Conservation (phyloP, 2,797 vertebrate genomes). For the Manis pentadactyla region DNA sequence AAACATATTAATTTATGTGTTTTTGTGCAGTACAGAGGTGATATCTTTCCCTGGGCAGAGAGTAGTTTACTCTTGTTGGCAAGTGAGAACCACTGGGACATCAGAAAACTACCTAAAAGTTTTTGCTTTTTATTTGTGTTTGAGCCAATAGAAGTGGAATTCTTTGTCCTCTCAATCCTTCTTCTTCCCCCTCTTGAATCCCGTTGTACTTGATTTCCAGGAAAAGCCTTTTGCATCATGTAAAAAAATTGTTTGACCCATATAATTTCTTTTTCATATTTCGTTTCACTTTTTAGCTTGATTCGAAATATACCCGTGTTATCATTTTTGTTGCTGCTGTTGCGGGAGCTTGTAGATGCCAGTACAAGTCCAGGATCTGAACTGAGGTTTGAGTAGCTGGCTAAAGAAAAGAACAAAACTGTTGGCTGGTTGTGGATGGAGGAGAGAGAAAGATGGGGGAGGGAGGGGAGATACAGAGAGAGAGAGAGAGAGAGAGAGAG, state of each 20-base stretch:
- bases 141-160: neutral
- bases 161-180: neutral
- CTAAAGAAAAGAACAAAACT: neutral
- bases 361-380: neutral
- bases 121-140: neutral
- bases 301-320: neutral
- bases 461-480: no score
- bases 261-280: neutral
- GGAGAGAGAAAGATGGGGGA: neutral
- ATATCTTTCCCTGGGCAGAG: neutral
- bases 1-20: neutral
- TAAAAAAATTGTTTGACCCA: neutral
- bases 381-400: neutral
- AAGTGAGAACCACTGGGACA: neutral
- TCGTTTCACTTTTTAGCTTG: neutral
- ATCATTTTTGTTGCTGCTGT: neutral
- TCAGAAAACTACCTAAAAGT: neutral
- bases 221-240: neutral
- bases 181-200: fast-evolving
- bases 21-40: neutral
- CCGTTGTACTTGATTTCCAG: neutral
- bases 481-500: no score
- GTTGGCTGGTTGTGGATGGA: neutral
- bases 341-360: neutral
- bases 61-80: neutral